Conservation (phyloP, 64 coral and sea anemone species). For the Stichodactyla mertensii region DNA sequence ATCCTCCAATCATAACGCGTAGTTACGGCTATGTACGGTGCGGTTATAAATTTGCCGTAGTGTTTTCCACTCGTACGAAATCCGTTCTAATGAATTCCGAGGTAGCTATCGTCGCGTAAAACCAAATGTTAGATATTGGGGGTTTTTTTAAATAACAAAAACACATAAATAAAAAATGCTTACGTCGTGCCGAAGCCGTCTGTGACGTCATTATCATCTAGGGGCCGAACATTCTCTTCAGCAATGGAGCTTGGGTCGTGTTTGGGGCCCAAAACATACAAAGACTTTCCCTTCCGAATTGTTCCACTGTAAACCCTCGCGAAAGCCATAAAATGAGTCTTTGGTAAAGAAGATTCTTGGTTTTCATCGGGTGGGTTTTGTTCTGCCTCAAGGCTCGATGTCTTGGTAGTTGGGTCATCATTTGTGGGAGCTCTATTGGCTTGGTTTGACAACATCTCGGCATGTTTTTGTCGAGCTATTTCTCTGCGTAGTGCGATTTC, state of each 20-base stretch:
- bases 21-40: no score
- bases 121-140: no score
- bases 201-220: neutral
- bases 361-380: neutral
- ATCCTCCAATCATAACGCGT: no score
- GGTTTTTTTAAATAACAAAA: no score
- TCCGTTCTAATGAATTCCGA: no score
- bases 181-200: neutral
- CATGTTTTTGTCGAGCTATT: slow-evolving; percentile 77
- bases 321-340: slow-evolving; percentile 83
- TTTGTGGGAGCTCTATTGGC: neutral
- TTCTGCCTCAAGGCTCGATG: slow-evolving; percentile 6
- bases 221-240: neutral
- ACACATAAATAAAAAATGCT: neutral
- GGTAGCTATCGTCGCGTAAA: no score
- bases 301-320: slow-evolving; percentile 89
- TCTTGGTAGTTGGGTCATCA: neutral
- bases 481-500: slow-evolving; percentile 83
- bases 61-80: no score
- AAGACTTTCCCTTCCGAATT: slow-evolving; percentile 65
- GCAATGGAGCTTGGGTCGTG: slow-evolving; percentile 56
- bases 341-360: slow-evolving; percentile 12
- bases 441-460: slow-evolving; percentile 54
- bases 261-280: slow-evolving; percentile 88
- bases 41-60: no score